Evolutionary conservation across 2,113 vertebrate species (phyloP).

Genomic region (Lophius piscatorius): DNA sequence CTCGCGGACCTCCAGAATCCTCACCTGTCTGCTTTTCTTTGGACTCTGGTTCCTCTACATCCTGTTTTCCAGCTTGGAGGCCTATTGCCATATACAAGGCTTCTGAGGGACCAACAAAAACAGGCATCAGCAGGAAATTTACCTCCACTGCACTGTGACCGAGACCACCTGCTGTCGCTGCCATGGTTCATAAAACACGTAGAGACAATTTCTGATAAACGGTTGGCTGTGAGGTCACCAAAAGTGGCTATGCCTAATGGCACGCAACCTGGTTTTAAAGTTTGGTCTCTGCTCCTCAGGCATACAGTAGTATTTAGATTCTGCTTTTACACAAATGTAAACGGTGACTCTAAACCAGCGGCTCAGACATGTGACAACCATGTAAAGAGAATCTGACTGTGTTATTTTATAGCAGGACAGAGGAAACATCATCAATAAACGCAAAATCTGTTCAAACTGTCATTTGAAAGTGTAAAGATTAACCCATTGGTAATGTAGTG

Average conservation of each 20-base stretch:
- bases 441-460: neutral
- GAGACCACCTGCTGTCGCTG: slow-evolving; percentile 34
- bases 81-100: slow-evolving; percentile 91
- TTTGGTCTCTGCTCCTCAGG: neutral
- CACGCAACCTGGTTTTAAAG: slow-evolving; percentile 23
- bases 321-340: too few relatives aligned
- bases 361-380: too few relatives aligned
- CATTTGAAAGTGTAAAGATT: neutral
- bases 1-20: slow-evolving; percentile 78
- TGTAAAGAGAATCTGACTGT: too few relatives aligned
- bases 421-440: too few relatives aligned
- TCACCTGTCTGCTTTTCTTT: slow-evolving; percentile 84
- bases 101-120: slow-evolving; percentile 77
- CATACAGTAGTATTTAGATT: slow-evolving; percentile 2
- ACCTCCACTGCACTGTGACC: slow-evolving; percentile 16
- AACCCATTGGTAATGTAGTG: neutral
- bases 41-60: slow-evolving; percentile 91
- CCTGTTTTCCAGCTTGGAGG: slow-evolving; percentile 90
- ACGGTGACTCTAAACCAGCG: too few relatives aligned
- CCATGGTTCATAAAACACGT: slow-evolving; percentile 41
- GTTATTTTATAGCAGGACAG: slow-evolving; percentile 1
- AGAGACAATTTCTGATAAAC: slow-evolving; percentile 13
- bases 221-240: slow-evolving; percentile 16
- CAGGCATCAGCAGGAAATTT: slow-evolving; percentile 31
- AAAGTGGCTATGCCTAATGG: slow-evolving; percentile 1